A percentile compares a stretch with the other conserved stretches of the same genome.
Evolutionary conservation across 2,888 invertebrate species (phyloP).

Genomic region (Conchocele bisecta): DNA sequence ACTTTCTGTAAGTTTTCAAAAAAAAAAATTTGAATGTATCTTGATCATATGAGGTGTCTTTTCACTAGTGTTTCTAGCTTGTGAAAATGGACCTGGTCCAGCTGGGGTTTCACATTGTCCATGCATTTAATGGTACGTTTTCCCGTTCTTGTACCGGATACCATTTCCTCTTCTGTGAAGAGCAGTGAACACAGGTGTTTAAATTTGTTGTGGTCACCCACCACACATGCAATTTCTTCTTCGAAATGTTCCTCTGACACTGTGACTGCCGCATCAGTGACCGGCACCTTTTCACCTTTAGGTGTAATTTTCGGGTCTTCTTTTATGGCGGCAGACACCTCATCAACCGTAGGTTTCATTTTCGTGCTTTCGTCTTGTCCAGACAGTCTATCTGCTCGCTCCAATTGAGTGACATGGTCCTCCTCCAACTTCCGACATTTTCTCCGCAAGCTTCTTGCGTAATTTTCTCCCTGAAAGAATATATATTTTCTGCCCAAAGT

Average conservation of each 20-base stretch:
- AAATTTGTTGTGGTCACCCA: conserved; percentile 16
- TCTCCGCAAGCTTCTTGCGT: too few relatives aligned
- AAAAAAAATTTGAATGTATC: not conserved
- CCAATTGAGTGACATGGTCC: not conserved
- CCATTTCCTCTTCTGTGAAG: conserved; percentile 16
- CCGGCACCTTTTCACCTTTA: not conserved
- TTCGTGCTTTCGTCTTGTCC: not conserved
- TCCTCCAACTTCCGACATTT: not conserved
- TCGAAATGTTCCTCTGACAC: too few relatives aligned
- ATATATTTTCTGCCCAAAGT: not conserved
- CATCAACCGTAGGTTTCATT: not conserved
- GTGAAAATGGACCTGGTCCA: conserved; percentile 2
- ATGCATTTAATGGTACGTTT: conserved; percentile 32
- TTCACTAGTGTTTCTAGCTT: not conserved
- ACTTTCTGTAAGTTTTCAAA: conserved; percentile 8
- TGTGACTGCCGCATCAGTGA: not conserved
- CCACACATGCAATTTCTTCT: not conserved
- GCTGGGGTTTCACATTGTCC: conserved; percentile 29
- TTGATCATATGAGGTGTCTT: not conserved
- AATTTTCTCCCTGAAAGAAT: not conserved
- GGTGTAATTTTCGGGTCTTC: too few relatives aligned
- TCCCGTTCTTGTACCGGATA: conserved; percentile 19
- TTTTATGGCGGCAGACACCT: not conserved
- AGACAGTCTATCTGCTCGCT: conserved; percentile 2
- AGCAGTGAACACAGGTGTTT: conserved; percentile 13